phyloP scores from a whole-genome alignment of 2,888 invertebrate species.

The Agrenia bidenticulata region DNA sequence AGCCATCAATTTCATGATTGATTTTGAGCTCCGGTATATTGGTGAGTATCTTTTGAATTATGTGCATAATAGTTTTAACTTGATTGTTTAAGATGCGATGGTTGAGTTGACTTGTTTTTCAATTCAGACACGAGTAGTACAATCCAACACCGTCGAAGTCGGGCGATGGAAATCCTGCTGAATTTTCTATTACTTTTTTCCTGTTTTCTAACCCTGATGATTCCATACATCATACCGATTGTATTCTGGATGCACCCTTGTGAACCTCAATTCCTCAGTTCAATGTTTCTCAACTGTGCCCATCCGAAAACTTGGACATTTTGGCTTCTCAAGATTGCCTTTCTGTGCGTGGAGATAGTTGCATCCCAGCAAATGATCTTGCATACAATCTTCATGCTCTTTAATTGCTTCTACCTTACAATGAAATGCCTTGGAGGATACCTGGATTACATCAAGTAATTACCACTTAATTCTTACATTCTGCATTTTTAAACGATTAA shows the following conservation, averaged over 20 bases:
- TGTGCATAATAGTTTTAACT: not conserved
- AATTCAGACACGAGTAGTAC: not conserved
- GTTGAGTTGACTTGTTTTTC: not conserved
- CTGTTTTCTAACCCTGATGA: conserved; percentile 5
- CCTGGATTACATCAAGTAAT: conserved; percentile 17
- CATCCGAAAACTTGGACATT: conserved; percentile 11
- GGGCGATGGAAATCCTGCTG: not conserved
- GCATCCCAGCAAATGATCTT: conserved; percentile 22
- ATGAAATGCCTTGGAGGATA: conserved; percentile 16
- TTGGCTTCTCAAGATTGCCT: conserved; percentile 5
- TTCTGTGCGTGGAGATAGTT: conserved; percentile 14
- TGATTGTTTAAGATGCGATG: not conserved
- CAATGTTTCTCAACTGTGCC: conserved; percentile 14
- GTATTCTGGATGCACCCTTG: conserved; percentile 16
- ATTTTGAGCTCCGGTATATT: conserved; percentile 10
- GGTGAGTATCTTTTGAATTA: conserved; percentile 4
- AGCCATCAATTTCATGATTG: conserved; percentile 17
- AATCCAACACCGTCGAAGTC: not conserved
- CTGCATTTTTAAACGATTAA: too few species aligned
- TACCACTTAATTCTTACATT: not conserved
- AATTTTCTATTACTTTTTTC: conserved; percentile 2
- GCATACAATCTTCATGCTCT: conserved; percentile 17
- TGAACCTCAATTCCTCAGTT: conserved; percentile 18
- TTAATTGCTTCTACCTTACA: conserved; percentile 8
- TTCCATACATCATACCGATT: conserved; percentile 16